A percentile compares a stretch with the other conserved stretches of the same genome.
Conservation (phyloP, 2,888 invertebrate genomes). For the Cantharis rustica region DNA sequence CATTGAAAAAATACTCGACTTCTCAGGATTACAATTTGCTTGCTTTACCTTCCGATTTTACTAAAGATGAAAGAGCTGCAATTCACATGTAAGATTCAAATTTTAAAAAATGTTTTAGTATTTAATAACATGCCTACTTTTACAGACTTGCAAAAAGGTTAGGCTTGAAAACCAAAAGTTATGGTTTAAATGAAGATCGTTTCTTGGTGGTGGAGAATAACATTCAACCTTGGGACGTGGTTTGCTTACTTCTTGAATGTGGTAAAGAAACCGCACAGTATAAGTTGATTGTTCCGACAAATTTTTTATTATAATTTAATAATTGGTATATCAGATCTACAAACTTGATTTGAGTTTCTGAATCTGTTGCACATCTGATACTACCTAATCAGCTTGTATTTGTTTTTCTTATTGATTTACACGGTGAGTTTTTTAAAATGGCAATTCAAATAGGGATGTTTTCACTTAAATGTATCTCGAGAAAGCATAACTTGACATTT, state of each 20-base stretch:
- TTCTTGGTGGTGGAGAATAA: slow-evolving; percentile 15
- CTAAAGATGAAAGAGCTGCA: slow-evolving; percentile 15
- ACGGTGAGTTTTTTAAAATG: no score
- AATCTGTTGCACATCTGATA: no score
- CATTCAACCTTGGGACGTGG: slow-evolving; percentile 12
- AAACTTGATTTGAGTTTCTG: no score
- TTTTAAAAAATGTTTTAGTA: not conserved
- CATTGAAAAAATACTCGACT: slow-evolving; percentile 9
- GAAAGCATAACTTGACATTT: no score
- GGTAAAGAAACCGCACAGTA: slow-evolving; percentile 25
- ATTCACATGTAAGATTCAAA: slow-evolving; percentile 20
- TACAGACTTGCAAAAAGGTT: slow-evolving; percentile 15
- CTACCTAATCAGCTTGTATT: no score
- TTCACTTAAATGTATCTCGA: no score
- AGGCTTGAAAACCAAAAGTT: slow-evolving; percentile 20
- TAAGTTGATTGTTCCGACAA: slow-evolving; percentile 13
- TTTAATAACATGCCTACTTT: not conserved
- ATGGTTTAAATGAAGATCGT: slow-evolving; percentile 14
- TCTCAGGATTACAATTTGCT: slow-evolving; percentile 15
- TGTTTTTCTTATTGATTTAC: no score
- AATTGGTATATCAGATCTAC: no score
- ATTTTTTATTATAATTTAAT: not conserved
- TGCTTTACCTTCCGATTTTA: slow-evolving; percentile 23
- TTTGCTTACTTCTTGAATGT: slow-evolving; percentile 10
- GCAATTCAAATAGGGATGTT: no score